Percentiles rank a stretch among this genome's conserved stretches.
Evolutionary conservation across 2,888 invertebrate genomes (phyloP).

Genomic region (Caenorhabditis sulstoni): DNA sequence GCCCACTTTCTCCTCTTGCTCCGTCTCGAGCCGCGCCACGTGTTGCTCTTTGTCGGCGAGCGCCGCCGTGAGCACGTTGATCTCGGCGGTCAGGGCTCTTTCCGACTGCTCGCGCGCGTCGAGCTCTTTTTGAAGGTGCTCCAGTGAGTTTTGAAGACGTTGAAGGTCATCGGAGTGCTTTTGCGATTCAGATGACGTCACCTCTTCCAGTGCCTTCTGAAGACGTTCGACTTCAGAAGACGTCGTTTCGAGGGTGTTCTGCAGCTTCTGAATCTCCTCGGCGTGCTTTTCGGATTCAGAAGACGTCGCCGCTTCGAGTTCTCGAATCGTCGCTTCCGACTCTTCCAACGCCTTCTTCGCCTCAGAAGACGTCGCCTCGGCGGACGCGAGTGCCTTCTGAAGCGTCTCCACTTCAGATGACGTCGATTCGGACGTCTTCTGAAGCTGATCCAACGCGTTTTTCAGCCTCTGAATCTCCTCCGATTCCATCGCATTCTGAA

Average conservation of each 20-base stretch:
- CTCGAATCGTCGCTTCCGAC: constrained; percentile 1
- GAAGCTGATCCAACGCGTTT: neutral
- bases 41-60: too few relatives aligned
- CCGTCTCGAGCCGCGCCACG: too few relatives aligned
- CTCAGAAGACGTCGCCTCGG: too few relatives aligned
- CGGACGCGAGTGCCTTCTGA: neutral
- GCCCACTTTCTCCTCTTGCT: too few relatives aligned
- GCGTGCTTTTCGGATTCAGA: neutral
- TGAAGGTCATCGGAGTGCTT: neutral
- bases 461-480: neutral
- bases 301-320: neutral
- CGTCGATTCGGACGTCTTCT: neutral
- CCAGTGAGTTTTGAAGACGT: neutral
- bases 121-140: too few relatives aligned
- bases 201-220: neutral
- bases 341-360: neutral
- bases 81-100: too few relatives aligned
- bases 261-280: too few relatives aligned
- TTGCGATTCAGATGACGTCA: neutral
- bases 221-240: neutral
- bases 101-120: too few relatives aligned
- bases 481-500: constrained; percentile 1
- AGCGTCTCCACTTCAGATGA: neutral
- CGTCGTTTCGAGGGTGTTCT: neutral
- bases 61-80: too few relatives aligned